Evolutionary conservation across 2,113 vertebrate species (phyloP).

Genomic region (Hemibates koningsi): DNA sequence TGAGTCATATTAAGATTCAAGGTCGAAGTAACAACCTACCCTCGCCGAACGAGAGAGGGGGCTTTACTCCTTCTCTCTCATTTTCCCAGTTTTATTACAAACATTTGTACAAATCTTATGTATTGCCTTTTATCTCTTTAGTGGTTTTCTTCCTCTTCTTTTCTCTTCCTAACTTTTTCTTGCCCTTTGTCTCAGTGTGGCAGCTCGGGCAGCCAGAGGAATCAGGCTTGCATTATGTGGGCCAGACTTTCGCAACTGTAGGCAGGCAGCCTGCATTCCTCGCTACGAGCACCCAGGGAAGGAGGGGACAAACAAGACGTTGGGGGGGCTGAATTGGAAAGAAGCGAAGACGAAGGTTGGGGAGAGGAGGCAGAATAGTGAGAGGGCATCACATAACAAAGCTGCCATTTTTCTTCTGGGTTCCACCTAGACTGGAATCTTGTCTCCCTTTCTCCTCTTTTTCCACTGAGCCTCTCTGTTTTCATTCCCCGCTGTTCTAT

Average conservation of each 20-base stretch:
- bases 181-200: not conserved
- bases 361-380: not conserved
- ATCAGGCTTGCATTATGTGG: slow-evolving; percentile 23
- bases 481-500: not conserved
- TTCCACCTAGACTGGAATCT: not conserved
- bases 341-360: not conserved
- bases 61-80: not conserved
- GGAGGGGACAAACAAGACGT: not conserved
- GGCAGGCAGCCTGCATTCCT: slow-evolving; percentile 21
- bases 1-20: slow-evolving; percentile 55
- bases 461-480: not conserved
- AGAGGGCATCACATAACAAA: not conserved
- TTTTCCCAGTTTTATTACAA: not conserved
- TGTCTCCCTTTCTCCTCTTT: not conserved
- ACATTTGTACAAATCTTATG: not conserved
- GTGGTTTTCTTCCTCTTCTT: not conserved
- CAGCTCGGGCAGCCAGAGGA: slow-evolving; percentile 13
- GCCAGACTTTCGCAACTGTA: slow-evolving; percentile 36
- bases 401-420: not conserved
- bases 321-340: not conserved
- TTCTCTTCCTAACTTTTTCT: not conserved
- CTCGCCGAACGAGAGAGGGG: not conserved
- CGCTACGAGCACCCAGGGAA: not conserved
- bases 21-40: slow-evolving; percentile 25
- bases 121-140: not conserved